These are phyloP conservation scores for Palloptera scutellata DNA, from an alignment of 2,888 invertebrate species.

Conservation along the genomic window DNA sequence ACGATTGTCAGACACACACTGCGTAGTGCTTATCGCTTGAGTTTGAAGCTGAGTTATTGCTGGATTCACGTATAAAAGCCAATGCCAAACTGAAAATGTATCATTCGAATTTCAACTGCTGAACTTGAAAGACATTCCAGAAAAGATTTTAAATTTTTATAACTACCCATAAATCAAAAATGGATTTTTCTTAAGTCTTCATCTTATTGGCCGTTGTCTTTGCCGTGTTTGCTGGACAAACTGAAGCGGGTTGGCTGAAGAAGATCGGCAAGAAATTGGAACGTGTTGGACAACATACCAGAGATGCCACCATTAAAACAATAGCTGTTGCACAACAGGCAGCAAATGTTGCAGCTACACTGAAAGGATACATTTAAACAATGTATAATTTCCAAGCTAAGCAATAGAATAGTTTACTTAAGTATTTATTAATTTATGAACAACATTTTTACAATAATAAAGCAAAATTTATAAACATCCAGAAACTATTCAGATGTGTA, in stretches of 20 bases:
- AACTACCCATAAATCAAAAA: neutral
- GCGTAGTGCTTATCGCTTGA: too few species aligned
- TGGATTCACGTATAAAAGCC: too few species aligned
- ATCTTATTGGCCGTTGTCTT: constrained; percentile 38
- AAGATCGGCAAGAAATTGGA: constrained; percentile 50
- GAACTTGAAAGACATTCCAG: too few species aligned
- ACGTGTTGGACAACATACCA: constrained; percentile 49
- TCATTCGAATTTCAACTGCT: too few species aligned
- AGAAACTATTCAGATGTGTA: too few species aligned
- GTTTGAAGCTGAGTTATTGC: too few species aligned
- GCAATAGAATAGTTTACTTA: constrained; percentile 18
- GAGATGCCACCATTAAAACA: constrained; percentile 52
- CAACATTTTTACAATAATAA: too few species aligned
- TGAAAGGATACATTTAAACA: constrained; percentile 21
- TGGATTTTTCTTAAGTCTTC: constrained; percentile 15
- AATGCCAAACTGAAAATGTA: too few species aligned
- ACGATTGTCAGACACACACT: too few species aligned
- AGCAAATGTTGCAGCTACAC: constrained; percentile 52
- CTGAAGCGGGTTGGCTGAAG: constrained; percentile 47
- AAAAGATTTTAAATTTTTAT: neutral
- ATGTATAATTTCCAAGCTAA: constrained; percentile 10
- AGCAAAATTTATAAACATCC: too few species aligned
- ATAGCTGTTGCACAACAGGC: constrained; percentile 52
- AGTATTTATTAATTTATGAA: too few species aligned
- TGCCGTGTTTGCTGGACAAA: constrained; percentile 41